These are phyloP conservation scores for Apamea anceps DNA, from an alignment of 2,888 invertebrate genomes.

Conservation along the genomic window DNA sequence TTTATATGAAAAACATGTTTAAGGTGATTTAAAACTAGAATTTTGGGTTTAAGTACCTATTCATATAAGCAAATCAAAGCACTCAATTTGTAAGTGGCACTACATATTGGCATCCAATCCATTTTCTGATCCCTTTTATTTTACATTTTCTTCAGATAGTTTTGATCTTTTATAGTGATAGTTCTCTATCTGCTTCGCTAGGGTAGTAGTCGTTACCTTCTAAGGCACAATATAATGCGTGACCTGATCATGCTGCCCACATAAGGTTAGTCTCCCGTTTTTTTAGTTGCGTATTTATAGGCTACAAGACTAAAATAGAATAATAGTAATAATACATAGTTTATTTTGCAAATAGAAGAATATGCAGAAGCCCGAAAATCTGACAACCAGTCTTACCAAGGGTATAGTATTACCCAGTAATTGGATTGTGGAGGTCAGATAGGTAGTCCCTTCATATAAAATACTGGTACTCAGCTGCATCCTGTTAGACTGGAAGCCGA, in stretches of 20 bases:
- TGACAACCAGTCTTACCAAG: no score
- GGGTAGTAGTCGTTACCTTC: background rate
- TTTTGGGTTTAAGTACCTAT: no score
- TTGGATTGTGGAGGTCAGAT: no score
- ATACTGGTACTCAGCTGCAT: no score
- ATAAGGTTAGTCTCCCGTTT: background rate
- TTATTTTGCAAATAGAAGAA: background rate
- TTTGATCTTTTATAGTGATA: background rate
- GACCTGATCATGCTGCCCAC: background rate
- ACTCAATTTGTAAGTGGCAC: background rate
- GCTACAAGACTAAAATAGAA: background rate
- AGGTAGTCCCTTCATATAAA: no score
- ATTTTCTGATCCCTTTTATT: background rate
- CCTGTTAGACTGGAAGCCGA: no score
- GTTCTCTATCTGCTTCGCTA: background rate
- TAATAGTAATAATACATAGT: background rate
- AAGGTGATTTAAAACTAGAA: background rate
- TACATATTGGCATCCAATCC: no score
- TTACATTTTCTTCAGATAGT: background rate
- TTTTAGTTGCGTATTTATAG: background rate
- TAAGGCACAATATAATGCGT: no score
- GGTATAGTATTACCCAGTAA: no score
- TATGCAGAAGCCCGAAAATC: no score
- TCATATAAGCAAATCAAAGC: background rate
- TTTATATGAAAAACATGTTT: background rate